phyloP scores from a whole-genome alignment of 2,113 vertebrate genomes.

The Trichechus manatus region DNA sequence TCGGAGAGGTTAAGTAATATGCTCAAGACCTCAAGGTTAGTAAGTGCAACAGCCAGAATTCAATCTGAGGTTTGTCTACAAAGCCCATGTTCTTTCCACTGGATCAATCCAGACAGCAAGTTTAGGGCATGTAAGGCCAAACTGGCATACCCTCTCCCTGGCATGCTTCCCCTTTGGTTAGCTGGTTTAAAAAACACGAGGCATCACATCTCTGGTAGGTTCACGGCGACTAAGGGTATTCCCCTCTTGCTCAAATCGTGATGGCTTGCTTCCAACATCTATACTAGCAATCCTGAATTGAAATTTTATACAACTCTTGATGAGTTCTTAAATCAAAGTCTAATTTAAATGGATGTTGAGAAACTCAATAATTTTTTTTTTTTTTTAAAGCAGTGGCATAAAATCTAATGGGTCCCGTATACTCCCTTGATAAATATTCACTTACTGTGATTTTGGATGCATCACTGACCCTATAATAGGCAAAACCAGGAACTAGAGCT shows the following conservation, averaged over 20 bases:
- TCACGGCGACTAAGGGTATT: constrained; percentile 52
- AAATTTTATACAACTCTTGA: constrained; percentile 64
- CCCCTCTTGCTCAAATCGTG: constrained; percentile 41
- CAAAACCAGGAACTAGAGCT: background rate
- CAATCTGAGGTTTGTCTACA: constrained; percentile 79
- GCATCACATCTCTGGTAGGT: constrained; percentile 44
- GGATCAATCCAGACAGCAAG: constrained; percentile 76
- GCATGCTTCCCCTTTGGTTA: constrained; percentile 43
- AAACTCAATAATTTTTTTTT: constrained; percentile 55
- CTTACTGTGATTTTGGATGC: background rate
- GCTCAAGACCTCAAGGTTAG: constrained; percentile 79
- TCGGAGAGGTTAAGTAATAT: constrained; percentile 78
- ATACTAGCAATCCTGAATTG: constrained; percentile 61
- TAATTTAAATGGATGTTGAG: constrained; percentile 70
- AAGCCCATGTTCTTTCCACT: constrained; percentile 75
- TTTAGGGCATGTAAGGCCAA: constrained; percentile 79
- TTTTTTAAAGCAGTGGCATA: background rate
- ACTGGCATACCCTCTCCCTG: constrained; percentile 60
- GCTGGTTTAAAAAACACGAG: constrained; percentile 73
- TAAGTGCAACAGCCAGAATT: constrained; percentile 76
- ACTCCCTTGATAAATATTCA: constrained; percentile 34
- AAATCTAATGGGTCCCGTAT: constrained; percentile 58
- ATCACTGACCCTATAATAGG: background rate
- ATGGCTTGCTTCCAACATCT: constrained; percentile 57
- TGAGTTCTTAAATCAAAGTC: constrained; percentile 78